phyloP scores from a whole-genome alignment of 2,888 invertebrate genomes.

The Euzetes globulus region DNA sequence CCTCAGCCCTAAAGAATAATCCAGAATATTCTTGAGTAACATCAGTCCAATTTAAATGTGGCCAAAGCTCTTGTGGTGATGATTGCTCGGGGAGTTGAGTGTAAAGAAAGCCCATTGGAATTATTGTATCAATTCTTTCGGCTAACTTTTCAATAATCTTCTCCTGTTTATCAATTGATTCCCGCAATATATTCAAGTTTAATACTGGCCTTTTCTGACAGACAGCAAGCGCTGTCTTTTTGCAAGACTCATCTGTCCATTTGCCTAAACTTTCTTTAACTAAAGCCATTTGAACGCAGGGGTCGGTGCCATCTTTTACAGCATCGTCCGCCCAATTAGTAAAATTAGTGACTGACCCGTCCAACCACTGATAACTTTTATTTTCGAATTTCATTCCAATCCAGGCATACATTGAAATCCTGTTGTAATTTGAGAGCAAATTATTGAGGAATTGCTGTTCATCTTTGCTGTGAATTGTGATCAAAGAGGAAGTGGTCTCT shows the following conservation, averaged over 20 bases:
- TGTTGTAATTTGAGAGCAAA: not conserved
- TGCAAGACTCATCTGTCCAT: not conserved
- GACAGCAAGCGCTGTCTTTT: not conserved
- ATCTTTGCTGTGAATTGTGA: not conserved
- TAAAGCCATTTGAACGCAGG: not conserved
- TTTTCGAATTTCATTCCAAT: not conserved
- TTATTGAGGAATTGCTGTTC: not conserved
- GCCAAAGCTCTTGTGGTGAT: not conserved
- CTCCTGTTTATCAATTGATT: not conserved
- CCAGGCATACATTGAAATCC: not conserved
- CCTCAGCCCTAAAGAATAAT: constrained; percentile 4
- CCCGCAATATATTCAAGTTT: not conserved
- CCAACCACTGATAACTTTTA: not conserved
- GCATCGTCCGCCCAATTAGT: not conserved
- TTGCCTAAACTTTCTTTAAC: not conserved
- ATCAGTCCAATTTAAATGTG: not conserved
- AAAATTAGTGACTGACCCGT: not conserved
- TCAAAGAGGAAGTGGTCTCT: not conserved
- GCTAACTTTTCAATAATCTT: not conserved
- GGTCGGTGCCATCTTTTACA: not conserved
- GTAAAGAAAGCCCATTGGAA: not conserved
- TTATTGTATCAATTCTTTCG: too few species aligned
- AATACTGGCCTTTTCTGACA: not conserved
- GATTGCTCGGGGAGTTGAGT: not conserved
- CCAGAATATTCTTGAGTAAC: not conserved